These are phyloP conservation scores for Paracanthobrama guichenoti DNA, from an alignment of 2,113 vertebrate genomes.

Conservation along the genomic window DNA sequence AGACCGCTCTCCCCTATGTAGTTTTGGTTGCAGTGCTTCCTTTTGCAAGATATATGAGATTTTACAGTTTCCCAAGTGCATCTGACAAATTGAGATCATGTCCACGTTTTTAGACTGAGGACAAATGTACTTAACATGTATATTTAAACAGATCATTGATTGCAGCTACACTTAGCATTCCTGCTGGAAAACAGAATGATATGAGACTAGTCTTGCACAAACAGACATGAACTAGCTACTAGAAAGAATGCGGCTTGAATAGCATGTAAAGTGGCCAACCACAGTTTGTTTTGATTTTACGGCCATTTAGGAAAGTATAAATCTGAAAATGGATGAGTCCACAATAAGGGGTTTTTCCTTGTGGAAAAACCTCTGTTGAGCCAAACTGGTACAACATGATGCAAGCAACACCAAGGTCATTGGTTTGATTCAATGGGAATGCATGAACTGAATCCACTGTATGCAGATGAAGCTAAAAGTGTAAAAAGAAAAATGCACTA, in stretches of 20 bases:
- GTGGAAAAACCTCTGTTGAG: not conserved
- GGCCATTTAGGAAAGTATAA: not conserved
- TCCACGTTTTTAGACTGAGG: not conserved
- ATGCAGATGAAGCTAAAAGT: not conserved
- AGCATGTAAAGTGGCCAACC: not conserved
- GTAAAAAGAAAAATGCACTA: not conserved
- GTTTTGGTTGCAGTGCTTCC: too few relatives aligned
- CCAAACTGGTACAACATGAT: not conserved
- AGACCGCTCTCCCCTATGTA: too few relatives aligned
- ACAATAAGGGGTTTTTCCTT: too few relatives aligned
- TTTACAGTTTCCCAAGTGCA: too few relatives aligned
- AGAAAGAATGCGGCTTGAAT: not conserved
- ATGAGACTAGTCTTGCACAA: too few relatives aligned
- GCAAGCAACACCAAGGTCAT: not conserved
- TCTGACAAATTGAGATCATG: too few relatives aligned
- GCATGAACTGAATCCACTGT: not conserved
- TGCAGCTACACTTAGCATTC: not conserved
- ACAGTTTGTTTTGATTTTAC: not conserved
- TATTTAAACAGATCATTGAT: not conserved
- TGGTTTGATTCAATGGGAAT: not conserved
- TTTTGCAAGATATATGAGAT: too few relatives aligned
- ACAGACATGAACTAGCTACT: not conserved
- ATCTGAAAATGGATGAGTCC: too few relatives aligned
- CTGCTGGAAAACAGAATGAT: not conserved
- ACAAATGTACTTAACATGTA: not conserved